Conservation (phyloP, 2,888 invertebrate genomes). For the Heliconius aoede region DNA sequence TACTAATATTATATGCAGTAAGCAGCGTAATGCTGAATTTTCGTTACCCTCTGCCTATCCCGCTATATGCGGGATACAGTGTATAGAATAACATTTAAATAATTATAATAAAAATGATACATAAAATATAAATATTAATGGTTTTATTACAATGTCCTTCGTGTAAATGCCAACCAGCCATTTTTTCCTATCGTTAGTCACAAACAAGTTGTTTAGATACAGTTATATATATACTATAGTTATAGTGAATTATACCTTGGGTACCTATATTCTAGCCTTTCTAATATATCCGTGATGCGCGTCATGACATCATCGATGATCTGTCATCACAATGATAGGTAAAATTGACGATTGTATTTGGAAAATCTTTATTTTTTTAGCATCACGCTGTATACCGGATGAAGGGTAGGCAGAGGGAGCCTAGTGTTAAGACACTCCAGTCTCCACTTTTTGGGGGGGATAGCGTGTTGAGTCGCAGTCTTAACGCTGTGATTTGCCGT, state of each 20-base stretch:
- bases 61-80: background rate
- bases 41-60: too few relatives aligned
- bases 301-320: constrained; percentile 38
- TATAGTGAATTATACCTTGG: constrained; percentile 15
- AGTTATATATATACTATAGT: too few relatives aligned
- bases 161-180: background rate
- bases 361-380: background rate
- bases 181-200: constrained; percentile 21
- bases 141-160: constrained; percentile 1
- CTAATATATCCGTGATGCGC: constrained; percentile 39
- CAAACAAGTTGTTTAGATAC: constrained; percentile 3
- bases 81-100: background rate
- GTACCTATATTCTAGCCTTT: constrained; percentile 31
- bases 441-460: too few relatives aligned
- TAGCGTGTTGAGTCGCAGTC: too few relatives aligned
- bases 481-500: too few relatives aligned
- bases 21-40: too few relatives aligned
- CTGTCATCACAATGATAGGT: constrained; percentile 13
- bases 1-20: too few relatives aligned
- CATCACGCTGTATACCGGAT: too few relatives aligned
- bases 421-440: too few relatives aligned
- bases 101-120: background rate
- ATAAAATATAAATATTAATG: background rate
- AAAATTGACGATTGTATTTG: background rate
- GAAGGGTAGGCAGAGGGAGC: too few relatives aligned